phyloP scores from a whole-genome alignment of 2,888 invertebrate genomes.

The Dione juno region DNA sequence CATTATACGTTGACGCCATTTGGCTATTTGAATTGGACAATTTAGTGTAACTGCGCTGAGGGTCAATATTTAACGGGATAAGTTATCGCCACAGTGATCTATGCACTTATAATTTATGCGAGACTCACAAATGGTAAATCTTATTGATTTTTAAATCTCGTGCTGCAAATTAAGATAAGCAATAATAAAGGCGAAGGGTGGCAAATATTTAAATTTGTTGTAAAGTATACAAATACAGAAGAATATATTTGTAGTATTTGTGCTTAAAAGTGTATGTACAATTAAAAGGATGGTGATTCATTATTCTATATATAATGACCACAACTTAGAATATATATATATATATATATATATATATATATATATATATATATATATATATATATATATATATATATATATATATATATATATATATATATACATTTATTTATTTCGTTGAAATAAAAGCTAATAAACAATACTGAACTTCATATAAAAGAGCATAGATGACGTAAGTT shows the following conservation, averaged over 20 bases:
- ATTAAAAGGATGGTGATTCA: no score
- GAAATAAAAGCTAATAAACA: conserved; percentile 44
- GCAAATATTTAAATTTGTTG: conserved; percentile 9
- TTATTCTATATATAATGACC: no score
- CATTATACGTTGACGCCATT: conserved; percentile 77
- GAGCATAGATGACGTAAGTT: conserved; percentile 73
- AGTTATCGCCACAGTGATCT: conserved; percentile 68
- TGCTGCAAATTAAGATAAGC: conserved; percentile 53
- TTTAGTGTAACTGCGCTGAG: conserved; percentile 71
- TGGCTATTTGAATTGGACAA: conserved; percentile 76
- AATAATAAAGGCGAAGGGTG: background rate
- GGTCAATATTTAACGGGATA: conserved; percentile 74
- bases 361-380: background rate
- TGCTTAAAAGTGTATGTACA: no score
- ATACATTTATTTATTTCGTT: background rate
- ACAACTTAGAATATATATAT: background rate
- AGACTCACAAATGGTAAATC: conserved; percentile 52
- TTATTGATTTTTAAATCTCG: conserved; percentile 56
- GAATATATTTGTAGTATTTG: no score
- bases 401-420: background rate
- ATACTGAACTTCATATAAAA: conserved; percentile 55
- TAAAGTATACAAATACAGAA: background rate
- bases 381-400: background rate
- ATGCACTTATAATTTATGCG: conserved; percentile 74
- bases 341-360: background rate